Base-by-base conservation (phyloP, 2,113 vertebrate species). In the Zootoca vivipara region DNA sequence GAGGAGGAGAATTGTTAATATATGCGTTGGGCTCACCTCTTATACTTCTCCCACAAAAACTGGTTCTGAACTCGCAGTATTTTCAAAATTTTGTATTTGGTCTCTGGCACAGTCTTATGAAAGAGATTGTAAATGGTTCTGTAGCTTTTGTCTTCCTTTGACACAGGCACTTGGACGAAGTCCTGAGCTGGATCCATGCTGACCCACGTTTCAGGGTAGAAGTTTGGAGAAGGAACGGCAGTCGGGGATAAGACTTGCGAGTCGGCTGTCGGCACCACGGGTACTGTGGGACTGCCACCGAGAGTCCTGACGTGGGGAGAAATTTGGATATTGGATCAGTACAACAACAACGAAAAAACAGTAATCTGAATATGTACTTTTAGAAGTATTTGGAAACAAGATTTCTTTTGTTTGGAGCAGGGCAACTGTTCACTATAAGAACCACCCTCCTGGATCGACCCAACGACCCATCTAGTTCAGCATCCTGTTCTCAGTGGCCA, bases 1-100 rank as follows among this genome's bases (percentile, higher is more conserved):
- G 35, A 5, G 0, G 3, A n/a, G 46, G 46, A 52, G 46, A 52
- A 52, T 9, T 12, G 46, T 52, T 52, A 52, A 10, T 52, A 52
- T 52, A 52, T 9, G 46, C 2, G 1, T 40, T 40, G 38, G 38
- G 88, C 97, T 97, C 94, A 99, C 99, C 99, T 98, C 96, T 99
- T 99, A 78, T 99, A 99, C 89, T 99, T 99, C 96, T 99, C 99
- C 99, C 99, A 99, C 35, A 99, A 98, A 95, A 99, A 99, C 80
- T 99, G 98, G 93, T 99, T 99, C 95, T 99, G 99, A 88, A 99
- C 98, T 30, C 99, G 97, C 87, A 98, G 94, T 94, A 99, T 99
- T 95, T 99, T 99, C 92, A 99, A 94, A 86, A 99, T 99, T 93
- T 95, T 97, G 20, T 98, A 99, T 96, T 99, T 99, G 96, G 98